Base-by-base conservation (phyloP, 1,140 invertebrate genomes). In the Cyrtorhinus lividipennis region DNA sequence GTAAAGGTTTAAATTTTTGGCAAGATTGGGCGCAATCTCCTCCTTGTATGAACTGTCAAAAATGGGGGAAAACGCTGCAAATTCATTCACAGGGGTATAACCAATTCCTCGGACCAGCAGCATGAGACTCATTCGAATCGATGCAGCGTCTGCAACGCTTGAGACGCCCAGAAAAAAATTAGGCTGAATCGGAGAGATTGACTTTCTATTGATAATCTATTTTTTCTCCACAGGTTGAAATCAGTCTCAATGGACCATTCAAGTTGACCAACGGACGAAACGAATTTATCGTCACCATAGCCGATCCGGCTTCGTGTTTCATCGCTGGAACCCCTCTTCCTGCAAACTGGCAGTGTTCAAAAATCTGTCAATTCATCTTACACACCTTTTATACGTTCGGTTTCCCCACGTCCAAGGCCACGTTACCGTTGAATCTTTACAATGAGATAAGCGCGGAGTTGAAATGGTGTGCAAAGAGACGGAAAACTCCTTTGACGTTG, bases 251-350 rank as follows among this genome's bases (percentile, higher is more conserved):
- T 45, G 71, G 71, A 15, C 71, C 71, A 62, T 72, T 67, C 63
- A 64, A 65, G 45, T 67, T 67, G 53, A 71, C 69, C 15, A 57
- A 59, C 10, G 62, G 61, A 24, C 64, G 66, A 30, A 68, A 71
- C 56, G 68, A 71, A 48, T 67, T 64, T n/a, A 57, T 72, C 2
- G 22, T 69, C 3, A 68, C 68, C 18, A 65, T 73, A 53, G 64
- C 68, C n/a, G 72, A 73, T 66, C 68, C 70, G 27, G 69, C 69
- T 13, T 72, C 72, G n/a, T 62, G 66, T 24, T 73, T 71, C 69
- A 62, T 72, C n/a, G 46, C 66, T 58, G 71, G 70, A 26, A 64
- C 64, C 8, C 57, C 69, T 1, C 58, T 67, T 20, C 58, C 68
- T 20, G 61, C 62, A n/a, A 61, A 62, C 59, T 64, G 66, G 48